Conservation (phyloP, 1,140 invertebrate species). For the Helicoverpa armigera region DNA sequence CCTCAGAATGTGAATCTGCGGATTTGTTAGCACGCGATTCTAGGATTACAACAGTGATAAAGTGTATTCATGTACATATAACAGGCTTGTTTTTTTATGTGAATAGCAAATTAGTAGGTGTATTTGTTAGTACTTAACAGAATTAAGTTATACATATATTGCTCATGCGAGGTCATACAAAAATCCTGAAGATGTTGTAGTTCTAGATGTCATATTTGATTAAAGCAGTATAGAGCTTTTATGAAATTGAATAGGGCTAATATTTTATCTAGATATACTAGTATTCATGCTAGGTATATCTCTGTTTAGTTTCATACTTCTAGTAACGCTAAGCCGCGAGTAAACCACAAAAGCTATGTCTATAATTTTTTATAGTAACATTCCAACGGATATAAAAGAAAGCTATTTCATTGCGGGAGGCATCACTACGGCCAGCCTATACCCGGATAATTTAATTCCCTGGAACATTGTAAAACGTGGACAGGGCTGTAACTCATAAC, state of each 20-base stretch:
- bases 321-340: too few species aligned
- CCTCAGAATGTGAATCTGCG: neutral
- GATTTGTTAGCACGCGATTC: conserved; percentile 11
- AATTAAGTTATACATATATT: too few species aligned
- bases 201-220: too few species aligned
- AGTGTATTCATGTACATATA: neutral
- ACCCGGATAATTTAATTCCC: conserved; percentile 69
- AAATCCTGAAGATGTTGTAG: too few species aligned
- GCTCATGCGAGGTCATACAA: too few species aligned
- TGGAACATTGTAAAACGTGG: conserved; percentile 62
- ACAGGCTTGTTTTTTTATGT: neutral
- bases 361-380: neutral
- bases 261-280: too few species aligned
- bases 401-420: conserved; percentile 5
- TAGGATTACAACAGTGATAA: conserved; percentile 7
- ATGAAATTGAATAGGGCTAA: too few species aligned
- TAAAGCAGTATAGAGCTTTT: too few species aligned
- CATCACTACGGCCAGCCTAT: conserved; percentile 15
- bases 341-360: too few species aligned
- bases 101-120: neutral
- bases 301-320: too few species aligned
- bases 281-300: too few species aligned
- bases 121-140: too few species aligned
- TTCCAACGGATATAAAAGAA: neutral
- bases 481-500: conserved; percentile 71